phyloP scores from a whole-genome alignment of 2,797 vertebrate genomes.

The Pygocentrus nattereri region DNA sequence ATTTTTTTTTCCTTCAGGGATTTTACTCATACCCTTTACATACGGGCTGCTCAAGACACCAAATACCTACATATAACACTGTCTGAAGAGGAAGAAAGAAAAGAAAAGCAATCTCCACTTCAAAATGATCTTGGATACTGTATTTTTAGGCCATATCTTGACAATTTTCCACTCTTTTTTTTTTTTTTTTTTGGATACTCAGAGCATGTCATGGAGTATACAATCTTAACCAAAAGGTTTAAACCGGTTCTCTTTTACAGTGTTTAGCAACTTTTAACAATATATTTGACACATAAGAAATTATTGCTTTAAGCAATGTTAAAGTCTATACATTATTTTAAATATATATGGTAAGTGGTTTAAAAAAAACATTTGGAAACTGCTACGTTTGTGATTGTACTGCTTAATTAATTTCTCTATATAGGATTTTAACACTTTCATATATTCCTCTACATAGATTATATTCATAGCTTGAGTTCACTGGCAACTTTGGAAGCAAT shows the following conservation, averaged over 20 bases:
- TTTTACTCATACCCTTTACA: constrained; percentile 37
- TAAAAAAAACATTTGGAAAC: constrained; percentile 82
- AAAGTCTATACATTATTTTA: constrained; percentile 87
- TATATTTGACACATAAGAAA: constrained; percentile 70
- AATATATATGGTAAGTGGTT: constrained; percentile 88
- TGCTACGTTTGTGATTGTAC: constrained; percentile 93
- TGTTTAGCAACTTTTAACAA: constrained; percentile 64
- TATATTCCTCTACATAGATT: constrained; percentile 60
- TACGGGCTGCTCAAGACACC: constrained; percentile 42
- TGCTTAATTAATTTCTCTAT: constrained; percentile 81
- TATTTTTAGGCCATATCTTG: background rate
- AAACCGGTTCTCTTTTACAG: constrained; percentile 79
- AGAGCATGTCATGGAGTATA: constrained; percentile 18
- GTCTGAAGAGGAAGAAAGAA: constrained; percentile 45
- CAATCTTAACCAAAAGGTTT: constrained; percentile 69
- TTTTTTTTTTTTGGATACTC: constrained; percentile 16
- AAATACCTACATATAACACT: constrained; percentile 55
- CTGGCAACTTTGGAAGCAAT: constrained; percentile 95
- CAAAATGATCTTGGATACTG: constrained; percentile 14
- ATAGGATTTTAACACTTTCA: constrained; percentile 60
- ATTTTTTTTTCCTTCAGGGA: constrained; percentile 24
- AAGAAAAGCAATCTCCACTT: constrained; percentile 28
- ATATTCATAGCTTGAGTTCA: constrained; percentile 93
- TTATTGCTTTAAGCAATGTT: constrained; percentile 94
- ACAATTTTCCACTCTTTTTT: constrained; percentile 7